Base-by-base conservation (phyloP, 2,888 invertebrate species). In the Germaria angustata region DNA sequence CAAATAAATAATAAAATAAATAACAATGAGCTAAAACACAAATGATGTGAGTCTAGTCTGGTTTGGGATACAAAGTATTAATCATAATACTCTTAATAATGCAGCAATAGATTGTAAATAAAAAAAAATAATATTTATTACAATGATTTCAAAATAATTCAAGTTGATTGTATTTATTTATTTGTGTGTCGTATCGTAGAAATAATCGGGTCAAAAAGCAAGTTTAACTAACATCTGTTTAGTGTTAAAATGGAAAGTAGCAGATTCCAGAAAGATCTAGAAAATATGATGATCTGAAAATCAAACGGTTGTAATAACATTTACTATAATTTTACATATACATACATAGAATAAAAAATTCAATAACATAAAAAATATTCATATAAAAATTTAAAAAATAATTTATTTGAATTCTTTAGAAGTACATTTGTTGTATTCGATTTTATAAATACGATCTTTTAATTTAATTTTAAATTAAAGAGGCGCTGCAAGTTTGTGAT, bases 181-280 rank as follows among this genome's bases (percentile, higher is more conserved):
- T 57, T 44, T 28, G 13, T 69, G 6, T 41, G 53, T 55, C 44
- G 46, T 46, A 46, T 46, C 34, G 44, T 15, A 34, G 57, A 51
- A 36, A 46, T 69, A 49, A 73, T 63, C 61, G 61, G 41, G 15
- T 32, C 41, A 41, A 41, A 15, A 51, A 73, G 32, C 73, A 41
- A 63, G 51, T 63, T 73, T 63, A 73, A 73, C 73, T n/a, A n/a
- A n/a, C n/a, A 73, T 73, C 63, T 63, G 53, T 53, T 63, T 63
- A 41, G 6, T 13, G 24, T 8, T 7, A 20, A 41, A 53, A 41
- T 69, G 55, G 39, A 41, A 68, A 53, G 24, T 24, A 39, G 24
- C 36, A 36, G 20, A 20, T 24, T 61, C 15, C n/a, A 44, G 44
- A 17, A 61, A 61, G 15, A n/a, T n/a, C 28, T 17, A 34, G 9